Percentiles rank a stretch among this genome's conserved stretches.
Conservation (phyloP, 2,888 invertebrate genomes). For the Argyra leucocephala region DNA sequence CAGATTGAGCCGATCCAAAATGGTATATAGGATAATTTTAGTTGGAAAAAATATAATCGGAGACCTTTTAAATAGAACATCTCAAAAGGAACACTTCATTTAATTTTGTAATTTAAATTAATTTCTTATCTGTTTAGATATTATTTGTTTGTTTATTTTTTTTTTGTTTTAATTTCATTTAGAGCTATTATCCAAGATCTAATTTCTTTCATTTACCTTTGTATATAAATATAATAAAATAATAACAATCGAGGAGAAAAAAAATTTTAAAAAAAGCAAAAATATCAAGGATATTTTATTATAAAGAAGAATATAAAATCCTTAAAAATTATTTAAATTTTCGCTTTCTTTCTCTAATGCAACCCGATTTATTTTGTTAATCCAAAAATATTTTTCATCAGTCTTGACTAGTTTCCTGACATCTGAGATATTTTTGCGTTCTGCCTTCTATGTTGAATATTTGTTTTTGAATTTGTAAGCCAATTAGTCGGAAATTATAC, state of each 20-base stretch:
- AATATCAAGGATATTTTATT: neutral
- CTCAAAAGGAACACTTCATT: slow-evolving; percentile 6
- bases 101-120: slow-evolving; percentile 4
- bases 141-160: neutral
- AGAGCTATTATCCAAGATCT: neutral
- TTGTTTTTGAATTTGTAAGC: neutral
- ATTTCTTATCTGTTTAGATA: no score
- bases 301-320: neutral
- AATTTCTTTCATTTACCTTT: neutral
- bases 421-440: neutral
- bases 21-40: neutral
- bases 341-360: neutral
- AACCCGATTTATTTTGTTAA: neutral
- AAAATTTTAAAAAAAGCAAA: no score
- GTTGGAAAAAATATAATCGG: neutral
- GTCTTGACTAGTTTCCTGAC: neutral
- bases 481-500: neutral
- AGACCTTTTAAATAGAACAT: neutral
- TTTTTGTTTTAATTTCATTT: slow-evolving; percentile 1
- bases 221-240: neutral
- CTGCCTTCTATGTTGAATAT: neutral
- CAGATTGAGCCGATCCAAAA: neutral
- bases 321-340: neutral
- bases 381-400: neutral
- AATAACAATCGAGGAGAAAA: no score